Evolutionary conservation across 2,888 invertebrate species (phyloP).

Genomic region (Seladonia tumulorum): DNA sequence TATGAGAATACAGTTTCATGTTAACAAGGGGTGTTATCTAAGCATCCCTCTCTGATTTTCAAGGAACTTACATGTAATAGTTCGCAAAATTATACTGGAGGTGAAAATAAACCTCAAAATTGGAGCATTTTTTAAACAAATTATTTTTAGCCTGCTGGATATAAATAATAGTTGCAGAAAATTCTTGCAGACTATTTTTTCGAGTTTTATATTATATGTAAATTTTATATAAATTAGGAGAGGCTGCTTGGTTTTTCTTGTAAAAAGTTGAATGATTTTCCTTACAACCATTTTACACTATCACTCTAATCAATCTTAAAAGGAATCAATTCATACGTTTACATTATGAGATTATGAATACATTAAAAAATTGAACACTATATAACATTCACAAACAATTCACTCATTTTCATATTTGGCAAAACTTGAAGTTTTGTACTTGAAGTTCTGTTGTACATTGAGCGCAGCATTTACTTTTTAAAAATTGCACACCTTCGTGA

Average conservation of each 20-base stretch:
- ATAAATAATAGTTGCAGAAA: too few species aligned
- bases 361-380: neutral
- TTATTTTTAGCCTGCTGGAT: neutral
- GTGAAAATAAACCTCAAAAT: neutral
- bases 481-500: neutral
- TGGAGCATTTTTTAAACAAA: too few species aligned
- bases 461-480: neutral
- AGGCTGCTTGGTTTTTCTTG: neutral
- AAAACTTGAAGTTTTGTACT: neutral
- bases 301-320: slow-evolving; percentile 2
- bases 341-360: neutral
- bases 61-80: neutral
- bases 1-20: slow-evolving; percentile 16
- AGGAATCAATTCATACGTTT: neutral
- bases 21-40: neutral
- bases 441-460: slow-evolving; percentile 5
- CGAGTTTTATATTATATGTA: neutral
- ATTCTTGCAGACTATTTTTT: neutral
- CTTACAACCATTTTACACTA: neutral
- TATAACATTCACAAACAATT: slow-evolving; percentile 6
- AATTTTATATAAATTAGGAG: too few species aligned
- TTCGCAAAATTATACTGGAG: neutral
- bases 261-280: neutral
- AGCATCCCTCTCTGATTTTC: neutral
- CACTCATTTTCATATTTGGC: neutral